phyloP scores from a whole-genome alignment of 2,797 vertebrate species.

The Phrynocephalus vlangalii region DNA sequence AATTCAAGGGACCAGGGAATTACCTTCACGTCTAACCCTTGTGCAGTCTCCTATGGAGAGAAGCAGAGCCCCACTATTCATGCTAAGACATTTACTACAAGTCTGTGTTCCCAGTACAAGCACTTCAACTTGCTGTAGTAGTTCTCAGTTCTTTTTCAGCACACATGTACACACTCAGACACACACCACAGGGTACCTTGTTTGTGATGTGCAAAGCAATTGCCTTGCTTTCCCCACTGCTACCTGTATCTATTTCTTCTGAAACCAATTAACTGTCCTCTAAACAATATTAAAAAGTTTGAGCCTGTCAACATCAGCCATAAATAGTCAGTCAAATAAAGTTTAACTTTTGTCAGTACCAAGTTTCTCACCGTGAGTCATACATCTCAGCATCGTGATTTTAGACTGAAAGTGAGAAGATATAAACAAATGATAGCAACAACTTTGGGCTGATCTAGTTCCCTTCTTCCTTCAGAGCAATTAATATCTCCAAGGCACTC shows the following conservation, averaged over 20 bases:
- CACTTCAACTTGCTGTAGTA: not conserved
- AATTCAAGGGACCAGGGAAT: too few species aligned
- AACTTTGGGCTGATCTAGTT: slow-evolving; percentile 3
- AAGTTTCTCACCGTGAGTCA: not conserved
- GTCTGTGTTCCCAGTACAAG: not conserved
- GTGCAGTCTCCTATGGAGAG: too few species aligned
- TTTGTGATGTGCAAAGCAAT: not conserved
- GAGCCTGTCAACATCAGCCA: not conserved
- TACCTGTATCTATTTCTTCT: not conserved
- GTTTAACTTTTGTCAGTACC: not conserved
- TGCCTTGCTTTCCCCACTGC: not conserved
- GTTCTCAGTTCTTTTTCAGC: not conserved
- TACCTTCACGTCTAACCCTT: too few species aligned
- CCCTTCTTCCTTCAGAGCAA: not conserved
- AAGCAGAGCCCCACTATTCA: not conserved
- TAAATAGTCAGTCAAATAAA: not conserved
- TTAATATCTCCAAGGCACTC: not conserved
- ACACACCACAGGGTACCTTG: too few species aligned
- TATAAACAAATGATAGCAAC: not conserved
- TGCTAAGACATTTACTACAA: not conserved
- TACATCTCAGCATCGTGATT: not conserved
- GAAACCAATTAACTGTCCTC: slow-evolving; percentile 11
- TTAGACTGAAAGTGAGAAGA: not conserved
- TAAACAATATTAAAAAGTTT: slow-evolving; percentile 18
- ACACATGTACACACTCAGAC: not conserved